Evolutionary conservation across 2,888 invertebrate species (phyloP).

Genomic region (Prosopocoilus inquinatus): DNA sequence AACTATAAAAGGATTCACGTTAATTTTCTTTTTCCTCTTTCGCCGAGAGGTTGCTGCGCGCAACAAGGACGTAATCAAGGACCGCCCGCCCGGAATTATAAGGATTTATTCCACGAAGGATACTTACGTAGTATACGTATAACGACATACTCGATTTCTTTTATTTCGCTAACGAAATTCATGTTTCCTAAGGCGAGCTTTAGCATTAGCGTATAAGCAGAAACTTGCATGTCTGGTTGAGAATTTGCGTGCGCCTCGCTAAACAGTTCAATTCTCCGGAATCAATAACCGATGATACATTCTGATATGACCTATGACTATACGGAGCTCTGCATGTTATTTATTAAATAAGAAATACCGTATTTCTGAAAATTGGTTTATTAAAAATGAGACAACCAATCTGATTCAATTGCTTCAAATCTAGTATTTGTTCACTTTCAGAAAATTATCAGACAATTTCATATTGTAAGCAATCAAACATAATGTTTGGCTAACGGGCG

Average conservation of each 20-base stretch:
- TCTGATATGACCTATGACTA: too few relatives aligned
- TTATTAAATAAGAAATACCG: too few relatives aligned
- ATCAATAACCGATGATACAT: not conserved
- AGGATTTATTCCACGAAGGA: conserved; percentile 2
- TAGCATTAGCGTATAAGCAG: not conserved
- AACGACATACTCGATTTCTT: not conserved
- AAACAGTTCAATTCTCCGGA: not conserved
- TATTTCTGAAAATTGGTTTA: too few relatives aligned
- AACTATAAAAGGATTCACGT: conserved; percentile 30
- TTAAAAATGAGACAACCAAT: too few relatives aligned
- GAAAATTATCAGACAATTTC: too few relatives aligned
- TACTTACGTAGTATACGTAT: not conserved
- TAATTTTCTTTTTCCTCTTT: conserved; percentile 27
- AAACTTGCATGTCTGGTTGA: too few relatives aligned
- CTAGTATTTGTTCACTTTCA: too few relatives aligned
- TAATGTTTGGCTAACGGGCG: too few relatives aligned
- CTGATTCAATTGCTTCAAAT: too few relatives aligned
- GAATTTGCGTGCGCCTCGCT: not conserved
- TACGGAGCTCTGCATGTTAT: too few relatives aligned
- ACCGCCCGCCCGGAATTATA: conserved; percentile 2
- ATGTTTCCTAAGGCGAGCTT: not conserved
- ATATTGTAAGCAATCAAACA: too few relatives aligned
- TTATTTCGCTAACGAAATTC: not conserved
- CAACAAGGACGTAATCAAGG: conserved; percentile 15
- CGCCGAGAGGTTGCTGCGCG: conserved; percentile 9